A percentile compares a stretch with the other conserved stretches of the same genome.
These are phyloP conservation scores for Calypte anna DNA, from an alignment of 2,113 vertebrate species.

Conservation along the genomic window DNA sequence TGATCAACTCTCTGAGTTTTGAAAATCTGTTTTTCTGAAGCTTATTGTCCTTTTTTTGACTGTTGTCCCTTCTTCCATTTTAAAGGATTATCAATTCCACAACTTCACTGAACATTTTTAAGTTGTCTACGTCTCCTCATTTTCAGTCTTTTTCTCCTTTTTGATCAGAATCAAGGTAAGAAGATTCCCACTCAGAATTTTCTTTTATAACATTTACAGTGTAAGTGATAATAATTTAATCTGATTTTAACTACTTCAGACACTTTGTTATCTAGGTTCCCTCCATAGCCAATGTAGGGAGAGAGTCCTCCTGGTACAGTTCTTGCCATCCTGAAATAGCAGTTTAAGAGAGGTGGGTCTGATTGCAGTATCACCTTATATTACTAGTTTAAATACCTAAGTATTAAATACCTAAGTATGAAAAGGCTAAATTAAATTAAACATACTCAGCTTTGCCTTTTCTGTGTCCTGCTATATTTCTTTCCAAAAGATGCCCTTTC, in stretches of 20 bases:
- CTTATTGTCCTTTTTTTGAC: neutral
- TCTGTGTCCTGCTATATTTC: neutral
- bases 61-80: neutral
- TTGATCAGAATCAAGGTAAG: neutral
- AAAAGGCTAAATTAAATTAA: neutral
- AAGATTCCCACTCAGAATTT: neutral
- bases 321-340: neutral
- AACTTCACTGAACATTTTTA: neutral
- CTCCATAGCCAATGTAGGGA: neutral
- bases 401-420: neutral
- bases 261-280: neutral
- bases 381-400: neutral
- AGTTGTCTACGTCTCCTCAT: neutral
- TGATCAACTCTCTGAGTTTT: neutral
- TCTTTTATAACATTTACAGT: neutral
- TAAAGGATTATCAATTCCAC: neutral
- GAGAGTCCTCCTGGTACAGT: neutral
- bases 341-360: neutral
- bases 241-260: neutral
- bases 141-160: neutral
- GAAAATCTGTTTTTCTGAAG: neutral
- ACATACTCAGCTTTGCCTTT: neutral
- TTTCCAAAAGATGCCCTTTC: slow-evolving; percentile 30
- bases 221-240: neutral
- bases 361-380: neutral